Evolutionary conservation across 2,888 invertebrate genomes (phyloP).

Genomic region (Epistrophe grossulariae): DNA sequence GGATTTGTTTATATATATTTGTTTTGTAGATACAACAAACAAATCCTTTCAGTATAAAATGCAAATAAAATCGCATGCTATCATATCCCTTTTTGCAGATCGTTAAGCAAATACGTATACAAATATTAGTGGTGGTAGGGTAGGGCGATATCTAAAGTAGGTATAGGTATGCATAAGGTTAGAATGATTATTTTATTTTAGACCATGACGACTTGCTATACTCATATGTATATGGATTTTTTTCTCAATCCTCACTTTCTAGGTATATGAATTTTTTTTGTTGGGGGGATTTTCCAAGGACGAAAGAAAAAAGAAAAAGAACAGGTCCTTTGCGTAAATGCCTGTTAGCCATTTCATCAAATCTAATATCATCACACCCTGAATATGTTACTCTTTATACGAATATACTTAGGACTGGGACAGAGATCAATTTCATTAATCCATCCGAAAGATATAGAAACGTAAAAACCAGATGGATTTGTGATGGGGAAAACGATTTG

Average conservation of each 20-base stretch:
- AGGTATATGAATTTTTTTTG: neutral
- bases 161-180: conserved; percentile 60
- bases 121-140: neutral
- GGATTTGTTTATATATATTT: neutral
- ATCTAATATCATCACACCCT: conserved; percentile 69
- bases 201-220: conserved; percentile 38
- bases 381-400: conserved; percentile 3
- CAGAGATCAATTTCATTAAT: conserved; percentile 75
- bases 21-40: conserved; percentile 15
- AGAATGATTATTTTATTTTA: conserved; percentile 75
- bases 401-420: neutral
- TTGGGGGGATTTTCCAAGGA: neutral
- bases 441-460: conserved; percentile 61
- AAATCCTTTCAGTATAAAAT: conserved; percentile 73
- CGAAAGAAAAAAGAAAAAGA: conserved; percentile 51
- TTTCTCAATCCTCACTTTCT: neutral
- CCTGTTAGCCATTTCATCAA: conserved; percentile 75
- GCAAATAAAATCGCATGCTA: conserved; percentile 75
- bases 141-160: conserved; percentile 16
- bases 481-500: conserved; percentile 73
- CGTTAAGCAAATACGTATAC: conserved; percentile 71
- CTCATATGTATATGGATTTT: conserved; percentile 11
- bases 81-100: conserved; percentile 73
- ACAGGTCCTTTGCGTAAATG: conserved; percentile 73
- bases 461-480: conserved; percentile 71